Percentiles rank a stretch among this genome's conserved stretches.
Conservation (phyloP, 2,113 vertebrate species). For the Chlorodrepanis virens region DNA sequence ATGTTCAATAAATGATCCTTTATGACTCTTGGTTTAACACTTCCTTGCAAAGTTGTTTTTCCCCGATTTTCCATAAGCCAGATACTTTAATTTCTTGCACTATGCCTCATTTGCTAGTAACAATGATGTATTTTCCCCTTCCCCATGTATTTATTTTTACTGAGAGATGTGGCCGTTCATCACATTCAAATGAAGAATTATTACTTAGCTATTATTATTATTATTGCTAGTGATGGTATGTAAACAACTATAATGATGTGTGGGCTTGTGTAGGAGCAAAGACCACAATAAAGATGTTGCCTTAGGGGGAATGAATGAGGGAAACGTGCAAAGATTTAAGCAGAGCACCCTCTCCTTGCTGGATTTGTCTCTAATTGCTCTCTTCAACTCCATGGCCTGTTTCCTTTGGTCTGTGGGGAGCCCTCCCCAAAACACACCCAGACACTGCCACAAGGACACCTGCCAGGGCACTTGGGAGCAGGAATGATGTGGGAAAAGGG, state of each 20-base stretch:
- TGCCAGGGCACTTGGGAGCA: neutral
- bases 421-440: neutral
- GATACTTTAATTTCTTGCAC: slow-evolving; percentile 56
- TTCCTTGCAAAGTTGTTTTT: slow-evolving; percentile 6
- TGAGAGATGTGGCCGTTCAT: slow-evolving; percentile 40
- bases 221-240: slow-evolving; percentile 60
- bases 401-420: neutral
- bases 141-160: slow-evolving; percentile 56
- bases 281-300: slow-evolving; percentile 54
- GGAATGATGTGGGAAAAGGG: neutral
- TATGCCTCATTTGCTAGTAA: slow-evolving; percentile 62
- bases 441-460: too few relatives aligned
- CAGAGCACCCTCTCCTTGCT: neutral
- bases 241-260: slow-evolving; percentile 65
- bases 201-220: slow-evolving; percentile 63
- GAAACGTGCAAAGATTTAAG: slow-evolving; percentile 21
- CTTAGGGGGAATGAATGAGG: neutral
- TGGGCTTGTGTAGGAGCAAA: slow-evolving; percentile 49
- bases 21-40: slow-evolving; percentile 17
- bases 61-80: neutral
- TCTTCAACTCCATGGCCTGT: neutral
- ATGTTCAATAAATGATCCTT: neutral
- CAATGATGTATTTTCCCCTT: slow-evolving; percentile 61
- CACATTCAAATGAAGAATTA: slow-evolving; percentile 65
- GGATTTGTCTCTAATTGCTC: neutral